Conservation (phyloP, 2,888 invertebrate species). For the Philereme transversata region DNA sequence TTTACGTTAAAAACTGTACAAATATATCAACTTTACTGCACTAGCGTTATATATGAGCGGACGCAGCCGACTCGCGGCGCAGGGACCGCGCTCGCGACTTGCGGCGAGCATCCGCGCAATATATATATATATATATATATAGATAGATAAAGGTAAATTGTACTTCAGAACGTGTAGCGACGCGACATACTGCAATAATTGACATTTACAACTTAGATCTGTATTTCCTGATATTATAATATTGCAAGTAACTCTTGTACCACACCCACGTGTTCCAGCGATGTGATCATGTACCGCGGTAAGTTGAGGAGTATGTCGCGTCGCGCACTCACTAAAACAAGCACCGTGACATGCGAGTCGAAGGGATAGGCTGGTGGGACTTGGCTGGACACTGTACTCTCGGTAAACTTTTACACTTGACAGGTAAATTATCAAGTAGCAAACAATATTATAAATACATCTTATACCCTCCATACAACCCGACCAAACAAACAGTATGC, state of each 20-base stretch:
- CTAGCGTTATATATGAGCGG: conserved; percentile 63
- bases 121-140: conserved; percentile 43
- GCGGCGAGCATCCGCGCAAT: too few relatives aligned
- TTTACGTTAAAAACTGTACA: conserved; percentile 82
- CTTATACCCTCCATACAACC: neutral
- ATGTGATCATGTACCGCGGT: too few relatives aligned
- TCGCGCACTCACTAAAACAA: conserved; percentile 6
- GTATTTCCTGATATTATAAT: neutral
- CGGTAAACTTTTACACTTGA: conserved; percentile 11
- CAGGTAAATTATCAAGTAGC: conserved; percentile 39
- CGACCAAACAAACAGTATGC: neutral
- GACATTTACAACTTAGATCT: conserved; percentile 17
- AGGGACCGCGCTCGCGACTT: too few relatives aligned
- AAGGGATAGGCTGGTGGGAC: conserved; percentile 5
- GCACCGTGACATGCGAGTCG: conserved; percentile 5
- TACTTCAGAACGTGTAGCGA: conserved; percentile 61
- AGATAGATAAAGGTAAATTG: conserved; percentile 67
- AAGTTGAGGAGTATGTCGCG: conserved; percentile 7
- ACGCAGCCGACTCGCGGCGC: too few relatives aligned
- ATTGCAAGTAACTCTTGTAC: neutral
- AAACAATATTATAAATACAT: conserved; percentile 19
- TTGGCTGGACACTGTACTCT: conserved; percentile 15
- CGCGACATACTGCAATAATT: conserved; percentile 40
- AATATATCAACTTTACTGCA: conserved; percentile 67
- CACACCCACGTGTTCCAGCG: neutral